phyloP scores from a whole-genome alignment of 2,888 invertebrate genomes.

The Cataglyphis rosenhaueri region DNA sequence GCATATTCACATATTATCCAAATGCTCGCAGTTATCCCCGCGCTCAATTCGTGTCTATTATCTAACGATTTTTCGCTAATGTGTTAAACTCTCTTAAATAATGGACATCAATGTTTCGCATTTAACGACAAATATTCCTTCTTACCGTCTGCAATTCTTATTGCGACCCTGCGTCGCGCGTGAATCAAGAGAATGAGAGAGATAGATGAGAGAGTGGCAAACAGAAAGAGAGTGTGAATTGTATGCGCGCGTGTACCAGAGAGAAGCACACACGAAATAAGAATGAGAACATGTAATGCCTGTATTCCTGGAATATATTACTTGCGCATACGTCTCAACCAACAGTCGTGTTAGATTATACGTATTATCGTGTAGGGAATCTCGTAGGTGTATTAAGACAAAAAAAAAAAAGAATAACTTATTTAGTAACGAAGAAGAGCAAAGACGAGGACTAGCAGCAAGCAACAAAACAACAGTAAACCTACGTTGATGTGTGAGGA shows the following conservation, averaged over 20 bases:
- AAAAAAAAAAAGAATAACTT: conserved; percentile 65
- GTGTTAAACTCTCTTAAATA: conserved; percentile 18
- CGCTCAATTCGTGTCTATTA: conserved; percentile 37
- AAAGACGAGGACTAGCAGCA: conserved; percentile 74
- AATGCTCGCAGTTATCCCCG: conserved; percentile 38
- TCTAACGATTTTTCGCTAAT: conserved; percentile 34
- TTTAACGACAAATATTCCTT: conserved; percentile 38
- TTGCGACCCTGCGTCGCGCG: conserved; percentile 56
- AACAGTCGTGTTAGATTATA: conserved; percentile 81
- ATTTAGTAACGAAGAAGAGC: conserved; percentile 62
- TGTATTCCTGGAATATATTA: conserved; percentile 72
- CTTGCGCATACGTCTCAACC: conserved; percentile 80
- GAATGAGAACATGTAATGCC: conserved; percentile 64
- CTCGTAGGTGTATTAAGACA: conserved; percentile 74
- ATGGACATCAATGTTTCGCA: conserved; percentile 22
- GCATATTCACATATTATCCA: conserved; percentile 21
- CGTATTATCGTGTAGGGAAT: conserved; percentile 80
- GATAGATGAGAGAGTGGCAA: conserved; percentile 49
- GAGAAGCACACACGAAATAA: conserved; percentile 73
- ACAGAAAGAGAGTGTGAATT: conserved; percentile 27
- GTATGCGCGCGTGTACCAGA: conserved; percentile 75
- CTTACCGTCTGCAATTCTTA: conserved; percentile 53
- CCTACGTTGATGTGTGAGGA: conserved; percentile 83
- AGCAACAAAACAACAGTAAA: conserved; percentile 65
- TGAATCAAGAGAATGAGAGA: conserved; percentile 41